These are phyloP conservation scores for Lateolabrax maculatus DNA, from an alignment of 2,797 vertebrate species.

Conservation along the genomic window DNA sequence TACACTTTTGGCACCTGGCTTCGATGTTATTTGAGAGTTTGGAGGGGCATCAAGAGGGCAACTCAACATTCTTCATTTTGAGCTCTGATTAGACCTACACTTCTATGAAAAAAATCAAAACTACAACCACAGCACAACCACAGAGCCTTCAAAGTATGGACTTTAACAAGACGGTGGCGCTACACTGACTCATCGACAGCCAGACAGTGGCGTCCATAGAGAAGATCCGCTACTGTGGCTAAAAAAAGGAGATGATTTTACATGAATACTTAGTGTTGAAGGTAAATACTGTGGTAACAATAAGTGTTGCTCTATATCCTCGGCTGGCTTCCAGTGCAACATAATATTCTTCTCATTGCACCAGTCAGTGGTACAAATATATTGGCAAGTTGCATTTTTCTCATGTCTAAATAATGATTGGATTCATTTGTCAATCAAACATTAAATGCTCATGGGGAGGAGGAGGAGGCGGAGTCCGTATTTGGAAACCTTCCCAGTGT, in stretches of 20 bases:
- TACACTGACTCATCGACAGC: no score
- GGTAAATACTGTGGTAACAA: no score
- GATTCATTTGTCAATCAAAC: neutral
- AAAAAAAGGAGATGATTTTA: no score
- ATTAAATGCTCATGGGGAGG: neutral
- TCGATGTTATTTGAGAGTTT: neutral
- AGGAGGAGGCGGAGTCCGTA: neutral
- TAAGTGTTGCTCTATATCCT: no score
- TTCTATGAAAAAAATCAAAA: neutral
- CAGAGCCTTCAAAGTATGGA: no score
- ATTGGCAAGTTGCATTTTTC: neutral
- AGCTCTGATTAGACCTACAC: neutral
- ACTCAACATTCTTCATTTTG: neutral
- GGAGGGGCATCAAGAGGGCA: neutral
- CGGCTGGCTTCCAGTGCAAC: no score
- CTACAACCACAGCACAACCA: neutral
- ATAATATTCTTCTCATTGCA: neutral
- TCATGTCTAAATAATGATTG: constrained; percentile 6
- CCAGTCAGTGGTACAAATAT: neutral
- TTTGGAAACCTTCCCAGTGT: neutral
- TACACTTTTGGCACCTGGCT: neutral
- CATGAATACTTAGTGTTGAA: no score
- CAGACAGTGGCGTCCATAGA: no score
- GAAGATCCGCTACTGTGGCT: no score
- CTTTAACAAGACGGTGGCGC: no score